These are phyloP conservation scores for Ips typographus DNA, from an alignment of 1,140 invertebrate genomes.

Conservation along the genomic window DNA sequence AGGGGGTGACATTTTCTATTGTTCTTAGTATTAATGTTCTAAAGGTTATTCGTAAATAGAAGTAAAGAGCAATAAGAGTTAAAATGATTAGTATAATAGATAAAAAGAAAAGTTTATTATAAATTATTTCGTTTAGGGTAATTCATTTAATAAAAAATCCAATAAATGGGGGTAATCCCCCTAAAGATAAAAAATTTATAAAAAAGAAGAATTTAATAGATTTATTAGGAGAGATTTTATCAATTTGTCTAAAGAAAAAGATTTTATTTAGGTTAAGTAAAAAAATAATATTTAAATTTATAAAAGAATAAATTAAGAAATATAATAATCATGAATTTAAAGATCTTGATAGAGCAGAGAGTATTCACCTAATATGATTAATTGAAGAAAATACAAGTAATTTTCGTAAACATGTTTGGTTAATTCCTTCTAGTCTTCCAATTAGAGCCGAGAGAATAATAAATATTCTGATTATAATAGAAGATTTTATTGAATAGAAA, in stretches of 20 bases:
- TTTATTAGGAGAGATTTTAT: conserved; percentile 49
- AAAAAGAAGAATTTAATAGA: conserved; percentile 50
- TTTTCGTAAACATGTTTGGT: conserved; percentile 56
- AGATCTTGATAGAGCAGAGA: conserved; percentile 41
- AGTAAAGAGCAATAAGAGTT: conserved; percentile 55
- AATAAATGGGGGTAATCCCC: conserved; percentile 57
- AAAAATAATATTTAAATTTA: conserved; percentile 27
- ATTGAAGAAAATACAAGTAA: conserved; percentile 57
- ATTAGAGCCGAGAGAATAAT: conserved; percentile 49
- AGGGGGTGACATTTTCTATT: conserved; percentile 43
- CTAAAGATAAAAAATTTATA: conserved; percentile 57
- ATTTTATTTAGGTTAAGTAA: conserved; percentile 43
- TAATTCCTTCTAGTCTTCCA: conserved; percentile 50
- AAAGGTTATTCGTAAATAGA: conserved; percentile 50
- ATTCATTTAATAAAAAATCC: conserved; percentile 60
- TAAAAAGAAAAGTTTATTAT: conserved; percentile 50
- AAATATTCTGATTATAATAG: conserved; percentile 49
- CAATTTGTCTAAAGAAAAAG: conserved; percentile 54
- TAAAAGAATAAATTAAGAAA: conserved; percentile 24
- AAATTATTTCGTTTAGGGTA: conserved; percentile 54
- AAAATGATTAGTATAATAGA: conserved; percentile 52
- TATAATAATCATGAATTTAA: conserved; percentile 52
- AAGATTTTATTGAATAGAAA: conserved; percentile 40
- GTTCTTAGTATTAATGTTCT: conserved; percentile 43
- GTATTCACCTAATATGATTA: conserved; percentile 58